Evolutionary conservation across 2,888 invertebrate species (phyloP).

Genomic region (Muscina levida): DNA sequence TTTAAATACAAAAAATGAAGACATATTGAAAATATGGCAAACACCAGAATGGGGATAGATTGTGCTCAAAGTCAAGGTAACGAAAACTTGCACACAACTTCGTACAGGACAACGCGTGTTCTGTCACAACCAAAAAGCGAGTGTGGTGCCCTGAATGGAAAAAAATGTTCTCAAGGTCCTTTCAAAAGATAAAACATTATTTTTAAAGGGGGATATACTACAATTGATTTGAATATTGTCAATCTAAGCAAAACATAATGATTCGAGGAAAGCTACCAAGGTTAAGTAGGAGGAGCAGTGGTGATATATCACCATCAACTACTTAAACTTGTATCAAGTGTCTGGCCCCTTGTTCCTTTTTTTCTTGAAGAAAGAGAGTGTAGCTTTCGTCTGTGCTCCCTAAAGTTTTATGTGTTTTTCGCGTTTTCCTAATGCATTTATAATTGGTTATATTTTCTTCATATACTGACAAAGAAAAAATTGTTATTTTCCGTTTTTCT

Average conservation of each 20-base stretch:
- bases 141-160: not conserved
- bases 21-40: slow-evolving; percentile 24
- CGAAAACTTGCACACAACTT: not conserved
- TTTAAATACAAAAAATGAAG: slow-evolving; percentile 48
- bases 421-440: slow-evolving; percentile 63
- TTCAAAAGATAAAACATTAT: not conserved
- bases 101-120: not conserved
- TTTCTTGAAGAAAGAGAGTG: not conserved
- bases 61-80: slow-evolving; percentile 63
- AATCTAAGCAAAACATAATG: slow-evolving; percentile 7
- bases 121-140: not conserved
- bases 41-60: not conserved
- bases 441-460: slow-evolving; percentile 61
- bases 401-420: slow-evolving; percentile 60
- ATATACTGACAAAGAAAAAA: slow-evolving; percentile 30
- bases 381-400: slow-evolving; percentile 7
- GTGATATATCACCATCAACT: not conserved
- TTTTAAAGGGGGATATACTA: slow-evolving; percentile 1
- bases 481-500: slow-evolving; percentile 8
- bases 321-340: slow-evolving; percentile 23
- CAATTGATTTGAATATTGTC: slow-evolving; percentile 59
- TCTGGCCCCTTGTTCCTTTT: not conserved
- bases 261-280: slow-evolving; percentile 33
- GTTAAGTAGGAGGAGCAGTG: slow-evolving; percentile 37
- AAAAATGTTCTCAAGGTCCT: slow-evolving; percentile 40